Percentiles rank a stretch among this genome's conserved stretches.
Conservation (phyloP, 2,888 invertebrate genomes). For the Pandemis heparana region DNA sequence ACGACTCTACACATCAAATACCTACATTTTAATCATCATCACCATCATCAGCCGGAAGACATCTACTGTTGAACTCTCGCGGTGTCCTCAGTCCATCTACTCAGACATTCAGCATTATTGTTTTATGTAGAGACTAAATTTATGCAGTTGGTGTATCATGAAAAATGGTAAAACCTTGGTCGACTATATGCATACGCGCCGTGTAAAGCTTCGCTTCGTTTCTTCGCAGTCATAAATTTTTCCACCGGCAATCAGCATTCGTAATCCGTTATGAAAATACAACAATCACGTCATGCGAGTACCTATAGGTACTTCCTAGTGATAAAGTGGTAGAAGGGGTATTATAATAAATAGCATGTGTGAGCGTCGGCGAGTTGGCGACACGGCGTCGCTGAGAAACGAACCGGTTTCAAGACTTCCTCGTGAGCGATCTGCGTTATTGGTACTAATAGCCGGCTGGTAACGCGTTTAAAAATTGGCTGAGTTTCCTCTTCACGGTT, state of each 20-base stretch:
- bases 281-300: constrained; percentile 62
- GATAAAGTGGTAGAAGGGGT: constrained; percentile 65
- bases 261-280: constrained; percentile 38
- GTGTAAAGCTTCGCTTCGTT: not conserved
- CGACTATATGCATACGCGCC: too few relatives aligned
- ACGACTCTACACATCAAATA: too few relatives aligned
- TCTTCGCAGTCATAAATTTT: constrained; percentile 26
- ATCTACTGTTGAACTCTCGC: too few relatives aligned
- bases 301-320: constrained; percentile 63
- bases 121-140: too few relatives aligned
- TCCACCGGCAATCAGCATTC: constrained; percentile 32
- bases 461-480: constrained; percentile 4
- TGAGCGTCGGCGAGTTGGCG: constrained; percentile 70
- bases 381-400: constrained; percentile 61
- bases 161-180: too few relatives aligned
- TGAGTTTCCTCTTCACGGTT: not conserved
- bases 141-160: too few relatives aligned
- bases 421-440: constrained; percentile 71
- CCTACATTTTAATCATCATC: too few relatives aligned
- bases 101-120: too few relatives aligned
- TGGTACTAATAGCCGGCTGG: constrained; percentile 62
- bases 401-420: constrained; percentile 75
- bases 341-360: constrained; percentile 77
- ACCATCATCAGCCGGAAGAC: too few relatives aligned
- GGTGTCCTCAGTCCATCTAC: too few relatives aligned